Percentiles rank a stretch among this genome's conserved stretches.
These are phyloP conservation scores for Cardiocondyla obscurior DNA, from an alignment of 1,140 invertebrate species.

Conservation along the genomic window DNA sequence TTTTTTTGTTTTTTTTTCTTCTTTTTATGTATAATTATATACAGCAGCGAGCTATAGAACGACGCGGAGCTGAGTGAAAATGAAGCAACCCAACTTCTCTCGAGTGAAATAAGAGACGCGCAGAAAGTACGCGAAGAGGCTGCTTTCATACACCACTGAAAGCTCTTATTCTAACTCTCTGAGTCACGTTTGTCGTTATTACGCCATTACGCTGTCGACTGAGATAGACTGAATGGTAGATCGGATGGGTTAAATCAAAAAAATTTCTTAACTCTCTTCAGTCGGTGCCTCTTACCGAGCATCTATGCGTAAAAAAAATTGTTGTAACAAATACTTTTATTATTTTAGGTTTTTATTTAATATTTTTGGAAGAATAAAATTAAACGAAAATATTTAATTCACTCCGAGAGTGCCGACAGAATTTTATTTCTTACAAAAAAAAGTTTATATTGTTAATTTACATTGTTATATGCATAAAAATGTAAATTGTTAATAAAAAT, in stretches of 20 bases:
- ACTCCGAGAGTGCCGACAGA: background rate
- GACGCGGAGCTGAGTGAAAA: constrained; percentile 3
- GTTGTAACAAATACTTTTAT: background rate
- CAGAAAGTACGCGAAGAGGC: constrained; percentile 28
- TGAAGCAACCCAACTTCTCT: constrained; percentile 1
- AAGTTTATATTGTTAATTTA: background rate
- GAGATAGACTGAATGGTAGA: background rate
- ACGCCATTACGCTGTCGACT: constrained; percentile 17
- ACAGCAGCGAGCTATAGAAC: constrained; percentile 4
- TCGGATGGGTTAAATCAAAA: constrained; percentile 4
- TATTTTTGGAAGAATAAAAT: background rate
- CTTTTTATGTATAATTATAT: constrained; percentile 22
- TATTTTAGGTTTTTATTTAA: background rate
- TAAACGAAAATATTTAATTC: background rate
- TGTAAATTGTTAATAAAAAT: background rate
- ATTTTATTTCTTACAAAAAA: background rate
- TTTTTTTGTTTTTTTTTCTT: too few species aligned
- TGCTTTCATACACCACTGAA: constrained; percentile 43
- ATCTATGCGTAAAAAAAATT: background rate
- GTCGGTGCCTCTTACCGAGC: background rate
- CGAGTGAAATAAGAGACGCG: constrained; percentile 29
- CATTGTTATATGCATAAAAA: background rate
- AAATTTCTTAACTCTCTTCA: constrained; percentile 6
- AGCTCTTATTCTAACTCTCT: constrained; percentile 35
- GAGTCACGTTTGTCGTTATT: constrained; percentile 53